Evolutionary conservation across 2,113 vertebrate genomes (phyloP).

Genomic region (Poecile atricapillus): DNA sequence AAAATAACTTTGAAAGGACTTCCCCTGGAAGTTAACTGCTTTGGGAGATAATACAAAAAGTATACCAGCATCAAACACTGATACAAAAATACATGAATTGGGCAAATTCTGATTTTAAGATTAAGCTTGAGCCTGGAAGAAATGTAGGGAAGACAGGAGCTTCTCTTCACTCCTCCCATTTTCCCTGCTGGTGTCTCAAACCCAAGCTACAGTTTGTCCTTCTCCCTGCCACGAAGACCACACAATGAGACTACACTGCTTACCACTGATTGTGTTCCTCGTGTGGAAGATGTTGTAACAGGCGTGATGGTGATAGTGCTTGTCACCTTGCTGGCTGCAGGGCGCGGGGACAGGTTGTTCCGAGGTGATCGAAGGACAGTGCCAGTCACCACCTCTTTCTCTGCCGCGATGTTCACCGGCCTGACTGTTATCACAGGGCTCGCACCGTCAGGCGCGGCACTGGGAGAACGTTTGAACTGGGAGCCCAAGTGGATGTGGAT

Average conservation of each 20-base stretch:
- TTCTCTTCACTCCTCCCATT: neutral
- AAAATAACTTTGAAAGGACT: neutral
- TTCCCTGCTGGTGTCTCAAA: neutral
- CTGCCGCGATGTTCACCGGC: conserved; percentile 73
- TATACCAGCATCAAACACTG: neutral
- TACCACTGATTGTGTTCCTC: conserved; percentile 86
- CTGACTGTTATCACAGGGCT: conserved; percentile 80
- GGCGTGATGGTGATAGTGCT: conserved; percentile 96
- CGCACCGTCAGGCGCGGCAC: conserved; percentile 54
- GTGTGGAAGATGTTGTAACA: conserved; percentile 76
- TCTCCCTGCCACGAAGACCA: neutral
- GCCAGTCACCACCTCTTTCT: conserved; percentile 81
- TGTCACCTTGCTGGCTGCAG: conserved; percentile 84
- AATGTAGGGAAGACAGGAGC: neutral
- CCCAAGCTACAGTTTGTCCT: neutral
- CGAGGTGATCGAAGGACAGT: conserved; percentile 85
- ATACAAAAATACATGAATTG: neutral
- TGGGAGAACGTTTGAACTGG: conserved; percentile 79
- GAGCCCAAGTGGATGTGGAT: conserved; percentile 94
- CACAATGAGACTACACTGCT: conserved; percentile 35
- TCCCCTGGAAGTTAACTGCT: neutral
- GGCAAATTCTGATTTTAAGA: neutral
- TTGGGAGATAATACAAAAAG: neutral
- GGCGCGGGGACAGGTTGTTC: conserved; percentile 67
- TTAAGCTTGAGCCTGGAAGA: neutral